These are phyloP conservation scores for Cynaeus angustus DNA, from an alignment of 2,888 invertebrate species.

Conservation along the genomic window DNA sequence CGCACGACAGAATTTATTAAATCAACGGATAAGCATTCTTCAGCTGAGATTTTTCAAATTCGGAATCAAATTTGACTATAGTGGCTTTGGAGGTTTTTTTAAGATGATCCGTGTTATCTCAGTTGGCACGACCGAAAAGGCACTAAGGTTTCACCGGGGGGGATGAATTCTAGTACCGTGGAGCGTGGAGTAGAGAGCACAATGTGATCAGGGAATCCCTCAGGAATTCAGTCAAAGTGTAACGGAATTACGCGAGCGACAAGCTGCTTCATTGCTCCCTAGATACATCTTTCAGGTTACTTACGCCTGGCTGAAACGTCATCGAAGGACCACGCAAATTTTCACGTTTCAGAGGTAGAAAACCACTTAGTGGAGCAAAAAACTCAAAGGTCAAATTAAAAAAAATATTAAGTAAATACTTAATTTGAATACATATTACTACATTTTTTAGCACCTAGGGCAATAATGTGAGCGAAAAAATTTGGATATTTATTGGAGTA, in stretches of 20 bases:
- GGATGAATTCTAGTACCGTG: conserved; percentile 38
- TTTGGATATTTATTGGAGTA: no score
- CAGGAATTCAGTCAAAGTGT: conserved; percentile 55
- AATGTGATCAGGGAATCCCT: conserved; percentile 55
- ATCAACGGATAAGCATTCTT: conserved; percentile 1
- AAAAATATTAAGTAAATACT: no score
- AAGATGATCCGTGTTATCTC: conserved; percentile 44
- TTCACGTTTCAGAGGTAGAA: conserved; percentile 6
- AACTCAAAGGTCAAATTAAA: no score
- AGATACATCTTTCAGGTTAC: conserved; percentile 52
- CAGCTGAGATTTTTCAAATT: conserved; percentile 4
- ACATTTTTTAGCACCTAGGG: no score
- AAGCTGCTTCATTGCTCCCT: conserved; percentile 59
- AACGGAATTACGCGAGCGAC: conserved; percentile 58
- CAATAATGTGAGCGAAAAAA: no score
- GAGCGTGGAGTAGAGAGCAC: conserved; percentile 43
- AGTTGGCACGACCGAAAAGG: conserved; percentile 38
- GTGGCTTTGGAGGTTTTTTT: no score
- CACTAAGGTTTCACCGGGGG: conserved; percentile 41
- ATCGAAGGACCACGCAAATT: conserved; percentile 34
- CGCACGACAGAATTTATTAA: conserved; percentile 33
- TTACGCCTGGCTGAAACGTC: conserved; percentile 39
- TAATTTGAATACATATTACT: no score
- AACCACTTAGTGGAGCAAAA: no score
- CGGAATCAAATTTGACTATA: no score